These are phyloP conservation scores for Peribatodes rhomboidaria DNA, from an alignment of 2,888 invertebrate genomes.

Conservation along the genomic window DNA sequence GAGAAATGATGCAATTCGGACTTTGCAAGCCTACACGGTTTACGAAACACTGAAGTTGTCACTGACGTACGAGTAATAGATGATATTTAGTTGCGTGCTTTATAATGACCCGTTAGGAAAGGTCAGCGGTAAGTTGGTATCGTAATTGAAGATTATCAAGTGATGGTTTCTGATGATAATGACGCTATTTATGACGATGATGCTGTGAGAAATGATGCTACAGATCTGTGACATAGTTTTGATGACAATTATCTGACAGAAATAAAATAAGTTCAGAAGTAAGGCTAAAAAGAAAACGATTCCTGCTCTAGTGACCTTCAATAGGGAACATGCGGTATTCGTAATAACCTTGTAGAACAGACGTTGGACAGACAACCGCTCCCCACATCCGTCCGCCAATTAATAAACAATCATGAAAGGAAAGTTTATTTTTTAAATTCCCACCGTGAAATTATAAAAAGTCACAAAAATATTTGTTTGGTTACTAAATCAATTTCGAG, in stretches of 20 bases:
- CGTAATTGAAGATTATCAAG: slow-evolving; percentile 65
- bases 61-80: slow-evolving; percentile 54
- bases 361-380: slow-evolving; percentile 55
- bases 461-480: neutral
- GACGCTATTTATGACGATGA: slow-evolving; percentile 49
- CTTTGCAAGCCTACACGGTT: slow-evolving; percentile 53
- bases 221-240: slow-evolving; percentile 22
- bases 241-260: neutral
- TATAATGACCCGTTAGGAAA: slow-evolving; percentile 70
- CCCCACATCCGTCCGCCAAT: slow-evolving; percentile 69
- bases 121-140: slow-evolving; percentile 63
- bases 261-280: neutral
- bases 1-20: slow-evolving; percentile 68
- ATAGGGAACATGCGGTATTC: slow-evolving; percentile 67
- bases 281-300: slow-evolving; percentile 21
- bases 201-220: slow-evolving; percentile 36
- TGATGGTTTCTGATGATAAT: slow-evolving; percentile 58
- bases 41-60: slow-evolving; percentile 72
- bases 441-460: slow-evolving; percentile 2
- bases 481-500: slow-evolving; percentile 6
- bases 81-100: slow-evolving; percentile 70
- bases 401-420: slow-evolving; percentile 43
- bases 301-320: slow-evolving; percentile 60
- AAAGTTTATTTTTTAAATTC: slow-evolving; percentile 22
- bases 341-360: slow-evolving; percentile 68